Conservation (phyloP, 2,113 vertebrate genomes). For the Vidua macroura region DNA sequence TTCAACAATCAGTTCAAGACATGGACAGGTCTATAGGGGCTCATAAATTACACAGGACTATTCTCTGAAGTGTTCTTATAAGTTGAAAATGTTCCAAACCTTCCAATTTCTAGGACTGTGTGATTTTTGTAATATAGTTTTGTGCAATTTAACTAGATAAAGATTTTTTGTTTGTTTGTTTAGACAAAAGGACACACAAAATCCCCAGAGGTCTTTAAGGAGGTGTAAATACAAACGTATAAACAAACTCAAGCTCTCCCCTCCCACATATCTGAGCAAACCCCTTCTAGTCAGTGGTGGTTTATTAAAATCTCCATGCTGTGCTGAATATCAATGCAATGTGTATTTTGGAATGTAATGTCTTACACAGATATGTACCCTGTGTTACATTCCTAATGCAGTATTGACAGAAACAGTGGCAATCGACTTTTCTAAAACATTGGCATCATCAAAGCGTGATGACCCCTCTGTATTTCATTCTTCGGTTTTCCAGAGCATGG, state of each 20-base stretch:
- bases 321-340: neutral
- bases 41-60: constrained; percentile 74
- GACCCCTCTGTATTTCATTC: neutral
- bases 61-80: constrained; percentile 67
- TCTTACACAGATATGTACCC: neutral
- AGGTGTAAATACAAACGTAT: constrained; percentile 15
- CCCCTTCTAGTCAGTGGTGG: neutral
- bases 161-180: neutral
- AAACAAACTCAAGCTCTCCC: neutral
- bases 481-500: neutral
- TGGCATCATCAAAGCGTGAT: neutral
- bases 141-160: neutral
- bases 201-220: constrained; percentile 28
- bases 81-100: constrained; percentile 57
- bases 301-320: constrained; percentile 38
- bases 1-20: constrained; percentile 74
- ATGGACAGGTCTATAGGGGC: constrained; percentile 72
- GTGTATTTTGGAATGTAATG: neutral
- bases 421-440: neutral
- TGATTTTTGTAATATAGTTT: neutral
- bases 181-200: constrained; percentile 26
- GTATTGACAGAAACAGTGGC: neutral
- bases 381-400: neutral
- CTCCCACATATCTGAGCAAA: neutral
- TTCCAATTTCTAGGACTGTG: constrained; percentile 39